Conservation (phyloP, 2,113 vertebrate genomes). For the Rhabdornis inornatus region DNA sequence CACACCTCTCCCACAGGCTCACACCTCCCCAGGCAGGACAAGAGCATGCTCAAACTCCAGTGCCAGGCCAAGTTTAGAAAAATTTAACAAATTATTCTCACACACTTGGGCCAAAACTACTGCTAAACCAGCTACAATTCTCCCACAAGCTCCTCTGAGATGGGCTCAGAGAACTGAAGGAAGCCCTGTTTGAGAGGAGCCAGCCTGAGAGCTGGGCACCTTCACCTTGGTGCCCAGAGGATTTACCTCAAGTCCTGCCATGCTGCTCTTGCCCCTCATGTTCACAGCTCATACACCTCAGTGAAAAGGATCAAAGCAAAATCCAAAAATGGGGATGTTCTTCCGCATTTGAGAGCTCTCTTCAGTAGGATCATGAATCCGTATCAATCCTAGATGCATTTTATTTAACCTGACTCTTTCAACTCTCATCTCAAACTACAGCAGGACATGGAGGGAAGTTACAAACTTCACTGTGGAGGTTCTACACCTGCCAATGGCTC, state of each 20-base stretch:
- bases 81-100: not conserved
- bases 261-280: not conserved
- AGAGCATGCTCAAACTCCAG: not conserved
- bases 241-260: not conserved
- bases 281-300: not conserved
- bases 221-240: not conserved
- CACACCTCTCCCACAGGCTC: not conserved
- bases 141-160: not conserved
- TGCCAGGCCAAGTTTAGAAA: not conserved
- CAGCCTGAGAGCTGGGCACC: not conserved
- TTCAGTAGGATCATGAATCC: not conserved
- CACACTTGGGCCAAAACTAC: not conserved
- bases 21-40: not conserved
- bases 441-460: not conserved
- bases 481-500: accelerated
- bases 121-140: not conserved
- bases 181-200: not conserved
- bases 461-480: not conserved
- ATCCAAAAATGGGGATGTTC: not conserved
- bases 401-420: not conserved
- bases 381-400: not conserved
- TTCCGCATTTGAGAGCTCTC: not conserved
- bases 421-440: not conserved
- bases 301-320: not conserved
- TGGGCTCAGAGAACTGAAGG: not conserved